Base-by-base conservation (phyloP, 2,888 invertebrate genomes). In the Yponomeuta plumbellus region DNA sequence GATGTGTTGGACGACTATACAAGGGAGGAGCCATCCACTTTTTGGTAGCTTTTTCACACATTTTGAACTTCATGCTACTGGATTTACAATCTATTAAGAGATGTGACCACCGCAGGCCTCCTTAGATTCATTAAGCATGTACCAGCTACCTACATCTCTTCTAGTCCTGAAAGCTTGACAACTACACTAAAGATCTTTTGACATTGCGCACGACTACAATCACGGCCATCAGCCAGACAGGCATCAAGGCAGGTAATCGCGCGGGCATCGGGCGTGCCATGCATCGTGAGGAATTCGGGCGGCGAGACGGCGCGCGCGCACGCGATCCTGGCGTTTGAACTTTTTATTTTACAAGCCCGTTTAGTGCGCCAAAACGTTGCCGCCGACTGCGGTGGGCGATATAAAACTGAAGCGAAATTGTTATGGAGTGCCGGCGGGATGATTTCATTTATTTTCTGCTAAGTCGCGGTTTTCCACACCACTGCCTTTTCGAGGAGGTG, bases 211-310 rank as follows among this genome's bases (percentile, higher is more conserved):
- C 72, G 73, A 70, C 75, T 70, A 72, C 75, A 76, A 75, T 52
- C 75, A 75, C 74, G 71, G 75, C 74, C 75, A 78, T 78, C 77
- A 81, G 80, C 76, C 75, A 75, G 74, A 52, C 44, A 52, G 44
- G 17, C 44, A 52, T 52, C 44, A 17, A 17, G 17, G 44, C 44
- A 52, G 44, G 44, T 52, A 52, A 52, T 52, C 44, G 44, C 44
- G 44, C 44, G 44, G 17, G 44, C 44, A 52, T 52, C 44, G 17
- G 17, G 44, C 17, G 17, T 3, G 44, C 44, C 44, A 39, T 39
- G 76, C 78, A 80, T 83, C 82, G 81, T 79, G 73, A 80, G 80
- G 82, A 85, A 86, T 86, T 83, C 75, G 79, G 78, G 73, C 79
- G 80, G 77, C 61, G 62, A 66, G 61, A 17, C 34, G 74, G 76